phyloP scores from a whole-genome alignment of 2,113 vertebrate genomes.

The Tyrannus savana region DNA sequence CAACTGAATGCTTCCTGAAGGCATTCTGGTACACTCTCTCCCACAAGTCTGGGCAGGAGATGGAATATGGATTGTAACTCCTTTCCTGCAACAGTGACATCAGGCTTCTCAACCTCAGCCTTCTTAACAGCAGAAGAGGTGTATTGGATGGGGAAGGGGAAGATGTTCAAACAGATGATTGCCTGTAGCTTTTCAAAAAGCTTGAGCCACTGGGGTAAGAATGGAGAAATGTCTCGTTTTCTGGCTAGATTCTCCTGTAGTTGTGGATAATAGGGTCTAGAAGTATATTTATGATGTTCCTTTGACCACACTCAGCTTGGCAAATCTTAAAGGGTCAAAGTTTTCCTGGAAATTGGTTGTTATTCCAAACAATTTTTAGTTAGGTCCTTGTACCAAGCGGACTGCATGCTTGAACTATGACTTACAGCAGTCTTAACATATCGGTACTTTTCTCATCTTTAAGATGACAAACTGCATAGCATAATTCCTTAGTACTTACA shows the following conservation, averaged over 20 bases:
- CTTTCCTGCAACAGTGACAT: neutral
- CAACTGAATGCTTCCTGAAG: neutral
- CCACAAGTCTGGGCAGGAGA: neutral
- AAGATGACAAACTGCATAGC: neutral
- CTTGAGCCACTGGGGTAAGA: neutral
- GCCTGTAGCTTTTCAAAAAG: neutral
- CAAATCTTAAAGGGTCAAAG: neutral
- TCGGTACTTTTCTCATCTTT: neutral
- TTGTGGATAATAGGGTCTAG: neutral
- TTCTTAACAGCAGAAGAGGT: neutral
- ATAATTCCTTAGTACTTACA: neutral
- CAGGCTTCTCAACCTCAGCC: neutral
- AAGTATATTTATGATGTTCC: neutral
- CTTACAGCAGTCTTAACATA: neutral
- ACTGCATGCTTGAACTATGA: accelerated
- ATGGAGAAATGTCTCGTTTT: neutral
- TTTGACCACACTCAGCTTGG: neutral
- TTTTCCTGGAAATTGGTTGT: neutral
- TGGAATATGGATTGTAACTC: neutral
- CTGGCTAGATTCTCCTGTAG: neutral
- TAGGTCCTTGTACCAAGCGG: neutral
- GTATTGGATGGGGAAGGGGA: neutral
- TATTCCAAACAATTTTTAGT: neutral
- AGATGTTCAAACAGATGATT: neutral
- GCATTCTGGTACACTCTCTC: neutral